phyloP scores from a whole-genome alignment of 2,113 vertebrate genomes.

The Vicugna pacos region DNA sequence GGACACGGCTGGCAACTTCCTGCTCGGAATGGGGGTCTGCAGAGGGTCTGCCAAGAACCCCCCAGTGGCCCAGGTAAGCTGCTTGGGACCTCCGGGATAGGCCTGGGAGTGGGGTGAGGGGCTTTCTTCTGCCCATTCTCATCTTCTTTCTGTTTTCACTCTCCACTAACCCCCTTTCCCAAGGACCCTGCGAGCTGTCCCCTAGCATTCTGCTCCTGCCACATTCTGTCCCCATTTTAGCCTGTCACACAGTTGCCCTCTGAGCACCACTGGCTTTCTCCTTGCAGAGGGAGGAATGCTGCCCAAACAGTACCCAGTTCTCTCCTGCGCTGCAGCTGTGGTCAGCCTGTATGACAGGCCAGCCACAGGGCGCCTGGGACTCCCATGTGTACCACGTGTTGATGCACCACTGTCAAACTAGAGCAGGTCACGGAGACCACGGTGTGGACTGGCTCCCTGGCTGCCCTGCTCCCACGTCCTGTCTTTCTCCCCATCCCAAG shows the following conservation, averaged over 20 bases:
- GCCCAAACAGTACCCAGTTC: not conserved
- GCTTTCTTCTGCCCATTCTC: not conserved
- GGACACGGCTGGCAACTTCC: conserved; percentile 87
- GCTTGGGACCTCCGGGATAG: not conserved
- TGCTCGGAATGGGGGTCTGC: conserved; percentile 90
- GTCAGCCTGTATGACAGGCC: accelerated
- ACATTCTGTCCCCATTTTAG: not conserved
- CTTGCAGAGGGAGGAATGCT: not conserved
- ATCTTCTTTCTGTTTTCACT: not conserved
- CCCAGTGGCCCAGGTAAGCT: conserved; percentile 92
- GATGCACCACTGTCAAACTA: accelerated
- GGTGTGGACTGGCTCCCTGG: not conserved
- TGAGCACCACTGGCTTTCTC: not conserved
- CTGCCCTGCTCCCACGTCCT: not conserved
- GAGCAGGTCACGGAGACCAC: not conserved
- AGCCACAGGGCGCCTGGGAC: not conserved
- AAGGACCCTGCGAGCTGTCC: not conserved
- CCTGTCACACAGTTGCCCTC: not conserved
- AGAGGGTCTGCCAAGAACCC: conserved; percentile 89
- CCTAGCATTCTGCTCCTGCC: not conserved
- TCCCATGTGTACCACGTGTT: accelerated
- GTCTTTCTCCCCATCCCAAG: not conserved
- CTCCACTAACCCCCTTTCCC: not conserved
- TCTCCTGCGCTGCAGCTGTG: not conserved
- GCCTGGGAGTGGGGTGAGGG: too few relatives aligned